Evolutionary conservation across 1,140 invertebrate species (phyloP).

Genomic region (Pogonognathellus flavescens): DNA sequence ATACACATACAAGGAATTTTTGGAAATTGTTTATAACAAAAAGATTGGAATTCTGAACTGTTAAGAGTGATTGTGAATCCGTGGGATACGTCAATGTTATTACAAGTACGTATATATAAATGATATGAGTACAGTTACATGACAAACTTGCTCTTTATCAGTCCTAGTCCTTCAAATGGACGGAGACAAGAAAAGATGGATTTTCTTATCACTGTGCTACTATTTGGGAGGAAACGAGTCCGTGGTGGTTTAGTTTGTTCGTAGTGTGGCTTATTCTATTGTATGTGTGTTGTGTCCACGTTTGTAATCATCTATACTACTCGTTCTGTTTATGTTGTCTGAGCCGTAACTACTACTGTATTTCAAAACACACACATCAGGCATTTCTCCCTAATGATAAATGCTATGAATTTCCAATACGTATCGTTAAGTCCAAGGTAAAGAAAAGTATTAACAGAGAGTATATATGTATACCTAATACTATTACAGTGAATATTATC

Average conservation of each 20-base stretch:
- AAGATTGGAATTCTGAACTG: not conserved
- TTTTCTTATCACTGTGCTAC: slow-evolving; percentile 24
- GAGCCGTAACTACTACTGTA: not conserved
- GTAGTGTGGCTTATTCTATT: too few relatives aligned
- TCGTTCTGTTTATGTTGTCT: not conserved
- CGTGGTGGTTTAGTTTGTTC: not conserved
- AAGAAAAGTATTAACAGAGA: not conserved
- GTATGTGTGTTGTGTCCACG: not conserved
- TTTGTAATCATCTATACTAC: not conserved
- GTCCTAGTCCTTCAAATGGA: not conserved
- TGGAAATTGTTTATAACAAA: not conserved
- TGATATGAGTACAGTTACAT: too few relatives aligned
- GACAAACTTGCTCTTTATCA: not conserved
- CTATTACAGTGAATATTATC: not conserved
- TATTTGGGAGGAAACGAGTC: slow-evolving; percentile 20
- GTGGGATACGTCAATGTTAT: not conserved
- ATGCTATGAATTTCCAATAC: too few relatives aligned
- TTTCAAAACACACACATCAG: not conserved
- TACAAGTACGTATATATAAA: not conserved
- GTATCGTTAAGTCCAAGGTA: slow-evolving; percentile 16
- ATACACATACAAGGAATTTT: not conserved
- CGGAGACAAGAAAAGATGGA: slow-evolving; percentile 11
- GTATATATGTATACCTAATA: not conserved
- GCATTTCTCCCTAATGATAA: too few relatives aligned
- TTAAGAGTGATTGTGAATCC: not conserved